A percentile compares a stretch with the other conserved stretches of the same genome.
These are phyloP conservation scores for Forbesichthys papilliferus DNA, from an alignment of 2,113 vertebrate genomes.

Conservation along the genomic window DNA sequence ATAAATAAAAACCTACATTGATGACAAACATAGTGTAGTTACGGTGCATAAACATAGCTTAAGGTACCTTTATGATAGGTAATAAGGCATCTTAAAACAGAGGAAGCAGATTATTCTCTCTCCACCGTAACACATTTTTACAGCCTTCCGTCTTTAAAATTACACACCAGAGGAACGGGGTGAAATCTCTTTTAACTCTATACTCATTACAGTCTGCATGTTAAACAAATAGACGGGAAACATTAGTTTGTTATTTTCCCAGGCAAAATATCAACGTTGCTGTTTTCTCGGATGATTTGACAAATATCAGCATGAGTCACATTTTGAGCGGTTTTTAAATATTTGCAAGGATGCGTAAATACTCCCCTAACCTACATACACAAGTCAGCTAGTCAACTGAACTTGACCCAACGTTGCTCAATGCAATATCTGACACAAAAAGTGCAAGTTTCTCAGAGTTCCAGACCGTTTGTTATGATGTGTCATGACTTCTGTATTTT, in stretches of 20 bases:
- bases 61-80: conserved; percentile 8
- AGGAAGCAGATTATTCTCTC: not conserved
- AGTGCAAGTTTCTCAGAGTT: not conserved
- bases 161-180: conserved; percentile 1
- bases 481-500: not conserved
- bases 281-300: not conserved
- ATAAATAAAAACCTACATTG: not conserved
- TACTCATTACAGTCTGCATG: not conserved
- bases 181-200: conserved; percentile 5
- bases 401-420: not conserved
- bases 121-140: not conserved
- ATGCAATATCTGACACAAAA: not conserved
- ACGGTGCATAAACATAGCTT: conserved; percentile 3
- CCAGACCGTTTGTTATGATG: not conserved
- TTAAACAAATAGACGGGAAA: not conserved
- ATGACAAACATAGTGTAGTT: not conserved
- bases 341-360: no score
- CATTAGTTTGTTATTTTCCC: not conserved
- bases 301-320: not conserved
- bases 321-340: not conserved
- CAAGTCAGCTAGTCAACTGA: no score
- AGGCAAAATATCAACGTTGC: not conserved
- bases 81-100: not conserved
- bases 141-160: not conserved
- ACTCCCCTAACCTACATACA: no score